phyloP scores from a whole-genome alignment of 1,140 invertebrate species.

The Nixonia krombeini region DNA sequence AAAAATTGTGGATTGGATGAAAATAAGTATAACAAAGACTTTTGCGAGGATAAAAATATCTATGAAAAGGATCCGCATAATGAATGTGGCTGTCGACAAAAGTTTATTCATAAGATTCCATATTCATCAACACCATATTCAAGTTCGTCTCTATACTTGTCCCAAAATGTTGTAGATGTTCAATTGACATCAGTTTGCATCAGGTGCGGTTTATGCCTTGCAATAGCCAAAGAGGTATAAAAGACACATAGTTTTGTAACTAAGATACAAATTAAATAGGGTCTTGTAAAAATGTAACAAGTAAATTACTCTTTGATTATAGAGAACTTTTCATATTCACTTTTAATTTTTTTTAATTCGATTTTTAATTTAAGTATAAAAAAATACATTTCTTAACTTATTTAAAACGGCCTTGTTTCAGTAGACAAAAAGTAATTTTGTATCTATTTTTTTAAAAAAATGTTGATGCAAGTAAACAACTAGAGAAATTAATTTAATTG shows the following conservation, averaged over 20 bases:
- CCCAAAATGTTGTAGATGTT: slow-evolving; percentile 20
- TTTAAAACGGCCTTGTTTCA: no score
- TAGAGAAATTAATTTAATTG: no score
- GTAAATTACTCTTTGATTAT: no score
- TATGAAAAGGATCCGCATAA: slow-evolving; percentile 26
- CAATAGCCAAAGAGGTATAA: slow-evolving; percentile 59
- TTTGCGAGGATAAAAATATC: slow-evolving; percentile 1
- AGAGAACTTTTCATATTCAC: background rate
- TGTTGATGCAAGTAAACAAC: no score
- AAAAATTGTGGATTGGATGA: background rate
- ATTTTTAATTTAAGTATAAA: background rate
- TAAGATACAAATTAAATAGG: background rate
- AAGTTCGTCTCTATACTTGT: background rate
- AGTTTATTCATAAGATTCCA: slow-evolving; percentile 51
- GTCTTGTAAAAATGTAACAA: no score
- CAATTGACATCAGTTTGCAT: slow-evolving; percentile 58
- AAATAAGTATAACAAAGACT: background rate
- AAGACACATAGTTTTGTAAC: background rate
- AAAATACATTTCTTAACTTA: no score
- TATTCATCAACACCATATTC: slow-evolving; percentile 22
- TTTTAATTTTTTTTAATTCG: background rate
- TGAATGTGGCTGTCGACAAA: slow-evolving; percentile 36
- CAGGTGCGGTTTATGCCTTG: slow-evolving; percentile 57
- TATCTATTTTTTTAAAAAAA: no score
- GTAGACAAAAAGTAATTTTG: no score